A percentile compares a stretch with the other conserved stretches of the same genome.
phyloP scores from a whole-genome alignment of 1,140 invertebrate genomes.

The Bombus confusus region DNA sequence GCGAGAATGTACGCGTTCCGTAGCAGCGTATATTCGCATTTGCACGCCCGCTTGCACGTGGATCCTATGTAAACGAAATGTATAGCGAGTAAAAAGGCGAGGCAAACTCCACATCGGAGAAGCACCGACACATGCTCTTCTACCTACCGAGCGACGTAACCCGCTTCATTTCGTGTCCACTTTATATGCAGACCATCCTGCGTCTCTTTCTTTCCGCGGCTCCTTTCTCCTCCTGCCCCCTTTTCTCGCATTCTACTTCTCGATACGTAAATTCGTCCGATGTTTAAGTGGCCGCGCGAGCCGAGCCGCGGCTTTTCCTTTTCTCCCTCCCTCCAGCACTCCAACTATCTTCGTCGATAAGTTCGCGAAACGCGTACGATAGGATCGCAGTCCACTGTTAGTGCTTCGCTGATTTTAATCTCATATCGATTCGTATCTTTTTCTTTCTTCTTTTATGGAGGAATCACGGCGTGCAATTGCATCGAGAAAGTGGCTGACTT shows the following conservation, averaged over 20 bases:
- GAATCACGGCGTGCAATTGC: not conserved
- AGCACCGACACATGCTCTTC: constrained; percentile 60
- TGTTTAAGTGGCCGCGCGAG: constrained; percentile 33
- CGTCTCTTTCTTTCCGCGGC: constrained; percentile 49
- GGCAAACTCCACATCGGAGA: constrained; percentile 48
- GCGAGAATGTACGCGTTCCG: constrained; percentile 10
- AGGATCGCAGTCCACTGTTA: not conserved
- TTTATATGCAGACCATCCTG: constrained; percentile 80
- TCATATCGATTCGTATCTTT: not conserved
- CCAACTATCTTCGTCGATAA: not conserved
- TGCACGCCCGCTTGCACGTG: constrained; percentile 55
- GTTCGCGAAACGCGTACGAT: not conserved
- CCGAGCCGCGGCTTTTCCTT: constrained; percentile 51
- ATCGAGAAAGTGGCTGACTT: not conserved
- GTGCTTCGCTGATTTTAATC: constrained; percentile 23
- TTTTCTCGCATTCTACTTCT: constrained; percentile 19
- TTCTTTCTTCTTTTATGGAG: accelerated
- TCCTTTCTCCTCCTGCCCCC: constrained; percentile 4
- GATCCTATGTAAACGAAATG: constrained; percentile 69
- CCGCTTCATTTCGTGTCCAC: constrained; percentile 80
- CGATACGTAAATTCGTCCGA: constrained; percentile 46
- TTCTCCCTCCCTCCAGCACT: not conserved
- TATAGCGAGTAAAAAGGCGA: constrained; percentile 66
- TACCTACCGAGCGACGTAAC: constrained; percentile 67
- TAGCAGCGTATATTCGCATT: constrained; percentile 44